A percentile compares a stretch with the other conserved stretches of the same genome.
Evolutionary conservation across 1,140 invertebrate species (phyloP).

Genomic region (Drosophila sechellia): DNA sequence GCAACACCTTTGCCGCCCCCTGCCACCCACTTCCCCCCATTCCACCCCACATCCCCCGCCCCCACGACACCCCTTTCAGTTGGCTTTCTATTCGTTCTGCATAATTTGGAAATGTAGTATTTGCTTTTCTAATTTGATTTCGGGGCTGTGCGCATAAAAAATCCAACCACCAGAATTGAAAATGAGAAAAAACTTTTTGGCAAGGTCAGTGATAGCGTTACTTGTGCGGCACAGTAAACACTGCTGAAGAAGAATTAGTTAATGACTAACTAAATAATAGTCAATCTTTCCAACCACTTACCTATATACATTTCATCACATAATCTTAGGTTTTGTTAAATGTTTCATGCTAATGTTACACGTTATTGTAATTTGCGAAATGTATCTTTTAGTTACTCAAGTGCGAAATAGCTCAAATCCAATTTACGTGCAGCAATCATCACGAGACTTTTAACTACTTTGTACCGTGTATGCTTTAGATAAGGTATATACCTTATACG

Average conservation of each 20-base stretch:
- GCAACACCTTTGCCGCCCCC: slow-evolving; percentile 36
- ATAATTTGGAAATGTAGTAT: slow-evolving; percentile 72
- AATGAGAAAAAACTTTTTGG: slow-evolving; percentile 43
- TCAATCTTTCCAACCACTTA: no score
- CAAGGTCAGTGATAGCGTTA: slow-evolving; percentile 75
- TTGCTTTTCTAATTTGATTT: slow-evolving; percentile 77
- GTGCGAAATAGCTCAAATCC: neutral
- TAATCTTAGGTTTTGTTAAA: neutral
- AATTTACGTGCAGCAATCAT: neutral
- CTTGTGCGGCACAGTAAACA: slow-evolving; percentile 14
- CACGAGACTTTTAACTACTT: slow-evolving; percentile 11
- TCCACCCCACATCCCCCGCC: neutral
- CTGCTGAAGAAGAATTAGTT: neutral
- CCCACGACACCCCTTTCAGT: slow-evolving; percentile 5
- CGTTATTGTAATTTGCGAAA: neutral
- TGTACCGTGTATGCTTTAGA: neutral
- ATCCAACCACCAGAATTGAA: neutral
- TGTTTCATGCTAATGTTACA: neutral
- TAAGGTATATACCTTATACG: neutral
- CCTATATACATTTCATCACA: no score
- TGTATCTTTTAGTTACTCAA: no score
- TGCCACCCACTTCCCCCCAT: neutral
- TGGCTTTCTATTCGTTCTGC: slow-evolving; percentile 28
- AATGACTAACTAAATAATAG: no score
- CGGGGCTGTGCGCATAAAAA: slow-evolving; percentile 43